phyloP scores from a whole-genome alignment of 1,140 invertebrate species.

The Zaprionus tsacasi region DNA sequence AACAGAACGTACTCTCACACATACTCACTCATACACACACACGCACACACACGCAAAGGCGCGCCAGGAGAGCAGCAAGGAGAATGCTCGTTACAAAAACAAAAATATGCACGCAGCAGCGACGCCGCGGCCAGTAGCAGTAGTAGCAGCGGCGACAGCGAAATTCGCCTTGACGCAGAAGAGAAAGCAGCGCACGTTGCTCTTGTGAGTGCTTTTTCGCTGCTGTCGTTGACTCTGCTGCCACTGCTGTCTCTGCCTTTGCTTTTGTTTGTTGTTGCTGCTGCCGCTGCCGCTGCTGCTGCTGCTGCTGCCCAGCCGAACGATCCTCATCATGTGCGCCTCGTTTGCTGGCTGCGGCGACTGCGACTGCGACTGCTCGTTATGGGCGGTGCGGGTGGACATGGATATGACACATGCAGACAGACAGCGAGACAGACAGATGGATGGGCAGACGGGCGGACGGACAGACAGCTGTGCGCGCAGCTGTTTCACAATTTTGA shows the following conservation, averaged over 20 bases:
- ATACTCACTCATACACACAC: conserved; percentile 6
- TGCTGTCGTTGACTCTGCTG: conserved; percentile 10
- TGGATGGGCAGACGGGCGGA: neutral
- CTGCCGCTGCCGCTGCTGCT: conserved; percentile 20
- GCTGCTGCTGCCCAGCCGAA: conserved; percentile 16
- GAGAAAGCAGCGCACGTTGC: conserved; percentile 66
- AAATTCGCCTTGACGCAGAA: conserved; percentile 50
- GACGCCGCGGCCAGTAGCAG: neutral
- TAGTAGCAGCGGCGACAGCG: conserved; percentile 17
- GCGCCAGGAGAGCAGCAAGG: conserved; percentile 75
- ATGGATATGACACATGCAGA: conserved; percentile 39
- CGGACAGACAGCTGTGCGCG: conserved; percentile 5
- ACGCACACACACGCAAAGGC: conserved; percentile 19
- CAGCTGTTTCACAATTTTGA: conserved; percentile 39
- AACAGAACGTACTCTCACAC: conserved; percentile 14
- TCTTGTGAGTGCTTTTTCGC: conserved; percentile 50
- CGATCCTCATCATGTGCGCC: conserved; percentile 43
- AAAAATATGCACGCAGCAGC: conserved; percentile 55
- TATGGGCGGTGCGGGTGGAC: conserved; percentile 49
- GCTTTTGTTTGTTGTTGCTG: conserved; percentile 35
- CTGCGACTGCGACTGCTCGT: conserved; percentile 10
- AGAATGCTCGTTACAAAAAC: conserved; percentile 27
- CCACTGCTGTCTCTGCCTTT: conserved; percentile 11
- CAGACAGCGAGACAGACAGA: neutral
- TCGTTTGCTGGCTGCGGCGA: neutral